phyloP scores from a whole-genome alignment of 2,888 invertebrate genomes.

The Pelosia muscerda region DNA sequence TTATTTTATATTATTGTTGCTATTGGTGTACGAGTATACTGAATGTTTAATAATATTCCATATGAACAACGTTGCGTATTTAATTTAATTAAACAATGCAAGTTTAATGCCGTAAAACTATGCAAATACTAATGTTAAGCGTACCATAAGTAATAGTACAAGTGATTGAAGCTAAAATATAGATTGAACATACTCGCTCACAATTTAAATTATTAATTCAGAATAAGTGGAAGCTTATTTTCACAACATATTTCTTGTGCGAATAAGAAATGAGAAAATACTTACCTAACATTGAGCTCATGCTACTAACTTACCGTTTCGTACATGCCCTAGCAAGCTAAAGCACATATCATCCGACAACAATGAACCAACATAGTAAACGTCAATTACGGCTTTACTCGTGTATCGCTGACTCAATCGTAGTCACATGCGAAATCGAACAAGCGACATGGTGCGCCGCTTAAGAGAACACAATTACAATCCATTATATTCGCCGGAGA shows the following conservation, averaged over 20 bases:
- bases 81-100: too few relatives aligned
- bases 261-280: not conserved
- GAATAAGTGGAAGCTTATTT: not conserved
- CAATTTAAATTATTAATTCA: not conserved
- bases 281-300: not conserved
- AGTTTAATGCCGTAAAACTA: too few relatives aligned
- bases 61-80: too few relatives aligned
- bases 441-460: slow-evolving; percentile 68
- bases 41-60: too few relatives aligned
- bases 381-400: slow-evolving; percentile 77
- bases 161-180: too few relatives aligned
- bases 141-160: too few relatives aligned
- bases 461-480: slow-evolving; percentile 85
- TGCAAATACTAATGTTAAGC: too few relatives aligned
- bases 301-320: slow-evolving; percentile 41
- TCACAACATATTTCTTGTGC: not conserved
- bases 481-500: slow-evolving; percentile 78
- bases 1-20: too few relatives aligned
- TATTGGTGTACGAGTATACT: too few relatives aligned
- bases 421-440: slow-evolving; percentile 63
- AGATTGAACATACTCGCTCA: not conserved
- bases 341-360: slow-evolving; percentile 58
- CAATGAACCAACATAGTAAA: slow-evolving; percentile 63
- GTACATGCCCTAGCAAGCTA: slow-evolving; percentile 39
- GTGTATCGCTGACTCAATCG: slow-evolving; percentile 81